Evolutionary conservation across 1,140 invertebrate genomes (phyloP), one percentile per base, ranked within the genome.

Genomic region (Nylanderia fulva): DNA sequence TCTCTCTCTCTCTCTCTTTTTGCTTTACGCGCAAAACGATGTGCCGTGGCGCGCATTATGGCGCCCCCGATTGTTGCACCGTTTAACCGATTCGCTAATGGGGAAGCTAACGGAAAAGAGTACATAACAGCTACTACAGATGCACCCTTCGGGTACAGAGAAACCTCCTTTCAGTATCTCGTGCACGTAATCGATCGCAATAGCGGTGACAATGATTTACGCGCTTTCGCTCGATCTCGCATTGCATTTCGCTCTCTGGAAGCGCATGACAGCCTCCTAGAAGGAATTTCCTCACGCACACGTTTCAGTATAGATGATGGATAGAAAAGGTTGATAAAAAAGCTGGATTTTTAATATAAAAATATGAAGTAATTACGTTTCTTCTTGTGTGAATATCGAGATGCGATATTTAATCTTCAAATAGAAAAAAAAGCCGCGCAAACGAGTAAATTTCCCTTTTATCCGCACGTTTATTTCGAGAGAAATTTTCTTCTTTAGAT

Each of bases 31-130:
- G 63, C 45, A 48, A 69, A 79, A 69, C 45, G 52, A 42, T n/a
- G 52, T 71, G 64, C 48, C 52, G 39, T 48, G 29, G 54, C 52
- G 54, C 52, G 36, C 52, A 72, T 72, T 82, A 82, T 82, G 64
- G 36, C 36, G n/a, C 54, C 33, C 52, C 13, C 29, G 66, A 82
- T 82, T 71, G 77, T 72, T 58, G 18, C 77, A 42, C 52, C 77
- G 52, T 82, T 82, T 82, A 82, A 71, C 66, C 52, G 77, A 82
- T 82, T 60, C 66, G 77, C 77, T 82, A 72, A 82, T 82, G 39
- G 66, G 66, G n/a, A 72, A 58, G 66, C 66, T 71, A 72, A 82
- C 39, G 66, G 54, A 82, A 82, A 82, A 82, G 77, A 82, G 54
- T 71, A 58, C 52, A 42, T 72, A 72, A 45, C 77, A 82, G 64